Percentiles rank a stretch among this genome's conserved stretches.
Conservation (phyloP, 2,113 vertebrate species). For the Eptatretus burgeri region DNA sequence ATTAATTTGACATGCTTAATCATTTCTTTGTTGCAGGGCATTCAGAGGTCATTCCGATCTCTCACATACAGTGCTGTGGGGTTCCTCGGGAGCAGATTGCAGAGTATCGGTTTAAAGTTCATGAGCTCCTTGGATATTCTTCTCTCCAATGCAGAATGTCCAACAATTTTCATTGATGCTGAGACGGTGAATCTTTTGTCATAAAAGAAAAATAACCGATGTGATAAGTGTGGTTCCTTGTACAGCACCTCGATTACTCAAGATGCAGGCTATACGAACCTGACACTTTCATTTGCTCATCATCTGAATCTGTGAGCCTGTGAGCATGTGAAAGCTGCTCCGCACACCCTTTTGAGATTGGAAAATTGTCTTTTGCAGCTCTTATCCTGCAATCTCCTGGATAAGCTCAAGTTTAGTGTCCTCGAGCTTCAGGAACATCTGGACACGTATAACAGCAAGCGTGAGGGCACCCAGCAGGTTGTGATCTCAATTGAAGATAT, state of each 20-base stretch:
- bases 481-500: too few relatives aligned
- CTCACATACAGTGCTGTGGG: slow-evolving; percentile 63
- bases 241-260: too few relatives aligned
- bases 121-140: slow-evolving; percentile 82
- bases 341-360: too few relatives aligned
- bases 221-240: too few relatives aligned
- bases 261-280: too few relatives aligned
- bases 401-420: slow-evolving; percentile 92
- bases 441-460: slow-evolving; percentile 73
- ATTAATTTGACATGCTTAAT: too few relatives aligned
- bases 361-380: slow-evolving; percentile 24
- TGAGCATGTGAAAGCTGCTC: too few relatives aligned
- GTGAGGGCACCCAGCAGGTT: slow-evolving; percentile 34
- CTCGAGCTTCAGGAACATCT: slow-evolving; percentile 86
- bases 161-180: slow-evolving; percentile 71
- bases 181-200: slow-evolving; percentile 45
- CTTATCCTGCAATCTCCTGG: slow-evolving; percentile 75
- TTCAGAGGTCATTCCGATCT: slow-evolving; percentile 84
- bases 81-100: slow-evolving; percentile 64
- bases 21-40: slow-evolving; percentile 27
- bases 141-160: slow-evolving; percentile 69
- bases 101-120: slow-evolving; percentile 82
- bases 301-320: too few relatives aligned
- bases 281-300: too few relatives aligned
- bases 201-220: too few relatives aligned